Conservation (phyloP, 2,797 vertebrate species). For the Taeniopygia guttata region DNA sequence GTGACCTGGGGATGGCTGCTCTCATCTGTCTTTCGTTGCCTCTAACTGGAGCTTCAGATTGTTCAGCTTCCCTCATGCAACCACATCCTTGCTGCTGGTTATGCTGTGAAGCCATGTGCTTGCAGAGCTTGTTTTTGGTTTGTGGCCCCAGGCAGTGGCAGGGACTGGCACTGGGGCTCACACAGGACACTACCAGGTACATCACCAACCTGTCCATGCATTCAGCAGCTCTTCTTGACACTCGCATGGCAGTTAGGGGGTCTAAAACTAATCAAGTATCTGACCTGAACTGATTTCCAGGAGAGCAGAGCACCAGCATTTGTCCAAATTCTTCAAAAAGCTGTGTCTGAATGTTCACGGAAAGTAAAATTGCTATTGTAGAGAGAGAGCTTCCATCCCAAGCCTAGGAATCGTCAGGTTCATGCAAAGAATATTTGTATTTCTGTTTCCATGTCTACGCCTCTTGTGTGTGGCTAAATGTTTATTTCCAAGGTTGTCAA, state of each 20-base stretch:
- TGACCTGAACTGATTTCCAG: neutral
- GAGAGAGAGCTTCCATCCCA: neutral
- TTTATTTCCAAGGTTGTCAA: neutral
- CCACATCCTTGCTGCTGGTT: neutral
- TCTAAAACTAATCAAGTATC: neutral
- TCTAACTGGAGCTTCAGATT: neutral
- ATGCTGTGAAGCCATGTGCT: neutral
- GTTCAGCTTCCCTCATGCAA: rapidly evolving
- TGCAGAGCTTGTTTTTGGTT: neutral
- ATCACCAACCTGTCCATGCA: neutral
- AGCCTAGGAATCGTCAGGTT: neutral
- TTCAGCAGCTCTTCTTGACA: neutral
- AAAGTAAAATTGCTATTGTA: neutral
- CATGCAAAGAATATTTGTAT: neutral
- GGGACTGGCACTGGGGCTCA: neutral
- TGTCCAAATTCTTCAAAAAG: neutral
- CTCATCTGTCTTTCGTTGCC: neutral
- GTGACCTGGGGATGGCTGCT: neutral
- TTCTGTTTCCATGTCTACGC: neutral
- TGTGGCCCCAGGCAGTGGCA: neutral
- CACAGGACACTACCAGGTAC: neutral
- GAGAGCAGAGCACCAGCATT: neutral
- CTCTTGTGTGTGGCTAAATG: neutral
- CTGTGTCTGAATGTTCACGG: neutral
- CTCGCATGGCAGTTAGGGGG: neutral